Percentiles rank a stretch among this genome's conserved stretches.
Conservation (phyloP, 2,888 invertebrate species). For the Rhamphomyia laevipes region DNA sequence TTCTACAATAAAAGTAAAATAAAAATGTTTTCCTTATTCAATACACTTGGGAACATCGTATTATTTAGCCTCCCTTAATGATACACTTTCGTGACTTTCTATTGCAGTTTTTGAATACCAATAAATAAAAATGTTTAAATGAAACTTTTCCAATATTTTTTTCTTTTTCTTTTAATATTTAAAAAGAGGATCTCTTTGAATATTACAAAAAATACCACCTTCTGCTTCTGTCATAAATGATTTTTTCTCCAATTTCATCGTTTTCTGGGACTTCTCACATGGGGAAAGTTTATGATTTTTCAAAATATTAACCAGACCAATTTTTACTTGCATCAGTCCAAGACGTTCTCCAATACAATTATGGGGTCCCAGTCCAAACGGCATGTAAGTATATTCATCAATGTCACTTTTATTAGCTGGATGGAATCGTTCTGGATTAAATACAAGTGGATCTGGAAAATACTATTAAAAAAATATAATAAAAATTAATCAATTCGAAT, state of each 20-base stretch:
- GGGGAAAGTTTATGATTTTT: constrained; percentile 30
- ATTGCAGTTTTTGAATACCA: too few species aligned
- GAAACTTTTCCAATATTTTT: too few species aligned
- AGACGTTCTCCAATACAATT: constrained; percentile 36
- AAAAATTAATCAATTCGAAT: constrained; percentile 26
- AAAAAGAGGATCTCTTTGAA: neutral
- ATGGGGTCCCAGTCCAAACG: constrained; percentile 36
- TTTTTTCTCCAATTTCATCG: constrained; percentile 26
- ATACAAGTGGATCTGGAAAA: constrained; percentile 30
- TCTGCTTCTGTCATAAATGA: constrained; percentile 31
- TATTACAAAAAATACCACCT: constrained; percentile 29
- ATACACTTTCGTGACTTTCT: too few species aligned
- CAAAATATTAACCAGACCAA: constrained; percentile 31
- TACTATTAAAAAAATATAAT: constrained; percentile 20
- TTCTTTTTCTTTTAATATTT: too few species aligned
- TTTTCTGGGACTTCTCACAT: constrained; percentile 22
- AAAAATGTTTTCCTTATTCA: too few species aligned
- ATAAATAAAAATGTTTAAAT: too few species aligned
- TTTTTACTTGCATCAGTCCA: constrained; percentile 31
- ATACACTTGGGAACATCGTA: too few species aligned
- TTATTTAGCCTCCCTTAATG: too few species aligned
- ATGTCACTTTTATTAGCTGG: constrained; percentile 27
- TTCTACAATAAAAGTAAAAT: too few species aligned
- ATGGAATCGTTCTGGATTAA: constrained; percentile 36
- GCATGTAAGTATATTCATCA: constrained; percentile 32